Conservation (phyloP, 1,140 invertebrate species). For the Pomacea maculata region DNA sequence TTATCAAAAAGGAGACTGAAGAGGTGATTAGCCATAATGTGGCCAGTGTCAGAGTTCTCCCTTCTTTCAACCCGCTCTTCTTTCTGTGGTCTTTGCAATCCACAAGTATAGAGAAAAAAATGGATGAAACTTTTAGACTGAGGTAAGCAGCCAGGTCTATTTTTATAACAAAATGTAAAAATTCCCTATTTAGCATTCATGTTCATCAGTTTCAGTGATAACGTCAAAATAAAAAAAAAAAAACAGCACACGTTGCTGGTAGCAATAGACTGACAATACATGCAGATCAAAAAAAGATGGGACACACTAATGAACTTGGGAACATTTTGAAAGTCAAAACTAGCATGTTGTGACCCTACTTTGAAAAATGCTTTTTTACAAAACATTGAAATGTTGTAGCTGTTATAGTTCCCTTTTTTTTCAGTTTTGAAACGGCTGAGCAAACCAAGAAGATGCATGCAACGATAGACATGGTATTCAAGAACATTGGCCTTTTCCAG, state of each 20-base stretch:
- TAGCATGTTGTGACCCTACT: too few species aligned
- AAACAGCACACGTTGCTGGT: too few species aligned
- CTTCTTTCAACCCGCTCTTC: slow-evolving; percentile 2
- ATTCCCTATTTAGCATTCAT: too few species aligned
- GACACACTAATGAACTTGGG: too few species aligned
- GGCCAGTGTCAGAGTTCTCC: background rate
- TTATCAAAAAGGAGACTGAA: slow-evolving; percentile 5
- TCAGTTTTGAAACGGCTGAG: slow-evolving; percentile 12
- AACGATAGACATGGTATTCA: slow-evolving; percentile 9
- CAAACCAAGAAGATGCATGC: slow-evolving; percentile 6
- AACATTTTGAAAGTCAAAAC: too few species aligned
- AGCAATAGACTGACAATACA: too few species aligned
- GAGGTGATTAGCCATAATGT: slow-evolving; percentile 3
- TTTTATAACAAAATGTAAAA: too few species aligned
- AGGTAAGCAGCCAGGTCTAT: background rate
- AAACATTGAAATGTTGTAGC: too few species aligned
- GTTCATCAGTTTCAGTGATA: too few species aligned
- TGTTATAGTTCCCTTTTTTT: background rate
- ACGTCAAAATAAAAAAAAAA: too few species aligned
- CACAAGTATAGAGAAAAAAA: background rate
- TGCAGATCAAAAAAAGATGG: too few species aligned
- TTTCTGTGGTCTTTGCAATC: slow-evolving; percentile 7
- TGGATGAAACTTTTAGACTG: slow-evolving; percentile 15
- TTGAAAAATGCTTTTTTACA: too few species aligned
- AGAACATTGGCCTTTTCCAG: slow-evolving; percentile 7